phyloP scores from a whole-genome alignment of 2,113 vertebrate species.

The Columbina picui region DNA sequence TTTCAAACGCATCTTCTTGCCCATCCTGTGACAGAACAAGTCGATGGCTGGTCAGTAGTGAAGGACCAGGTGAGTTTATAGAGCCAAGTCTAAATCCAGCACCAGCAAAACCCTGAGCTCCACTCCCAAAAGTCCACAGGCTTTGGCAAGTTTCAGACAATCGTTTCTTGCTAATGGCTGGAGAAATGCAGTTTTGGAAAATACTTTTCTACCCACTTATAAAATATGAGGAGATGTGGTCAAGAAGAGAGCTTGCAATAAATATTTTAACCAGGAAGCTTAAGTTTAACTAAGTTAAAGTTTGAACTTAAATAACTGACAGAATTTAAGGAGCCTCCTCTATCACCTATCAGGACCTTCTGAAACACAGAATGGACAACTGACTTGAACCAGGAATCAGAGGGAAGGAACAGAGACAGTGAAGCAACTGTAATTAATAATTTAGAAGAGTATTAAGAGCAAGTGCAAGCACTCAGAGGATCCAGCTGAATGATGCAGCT shows the following conservation, averaged over 20 bases:
- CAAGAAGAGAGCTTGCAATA: neutral
- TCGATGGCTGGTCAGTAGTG: neutral
- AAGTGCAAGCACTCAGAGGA: neutral
- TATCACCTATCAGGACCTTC: neutral
- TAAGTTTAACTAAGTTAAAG: neutral
- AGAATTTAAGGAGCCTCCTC: neutral
- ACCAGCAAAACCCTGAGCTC: neutral
- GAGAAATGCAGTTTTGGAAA: neutral
- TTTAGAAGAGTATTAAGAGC: neutral
- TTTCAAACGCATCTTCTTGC: constrained; percentile 84
- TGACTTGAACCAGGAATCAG: neutral
- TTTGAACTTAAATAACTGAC: neutral
- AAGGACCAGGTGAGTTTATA: neutral
- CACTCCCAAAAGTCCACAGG: neutral
- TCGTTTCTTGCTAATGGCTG: neutral
- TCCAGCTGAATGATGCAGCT: neutral
- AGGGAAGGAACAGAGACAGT: neutral
- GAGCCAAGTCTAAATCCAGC: neutral
- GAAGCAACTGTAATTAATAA: neutral
- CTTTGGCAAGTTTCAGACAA: neutral
- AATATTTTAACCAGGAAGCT: neutral
- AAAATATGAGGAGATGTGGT: neutral
- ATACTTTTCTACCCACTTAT: neutral
- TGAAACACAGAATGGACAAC: neutral
- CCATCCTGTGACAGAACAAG: constrained; percentile 78